These are phyloP conservation scores for Polyommatus icarus DNA, from an alignment of 2,888 invertebrate species.

Conservation along the genomic window DNA sequence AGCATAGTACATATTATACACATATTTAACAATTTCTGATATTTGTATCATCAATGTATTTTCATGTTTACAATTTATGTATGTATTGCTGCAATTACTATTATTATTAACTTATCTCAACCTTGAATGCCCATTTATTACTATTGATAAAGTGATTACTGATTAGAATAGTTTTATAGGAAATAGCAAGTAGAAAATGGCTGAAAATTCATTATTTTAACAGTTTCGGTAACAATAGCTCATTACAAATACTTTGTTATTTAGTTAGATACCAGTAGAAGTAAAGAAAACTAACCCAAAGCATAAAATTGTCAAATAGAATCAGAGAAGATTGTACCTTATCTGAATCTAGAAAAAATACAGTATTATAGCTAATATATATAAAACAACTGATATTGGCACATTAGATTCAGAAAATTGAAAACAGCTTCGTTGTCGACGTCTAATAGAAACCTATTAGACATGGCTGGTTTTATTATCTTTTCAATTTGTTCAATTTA, in stretches of 20 bases:
- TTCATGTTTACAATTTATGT: neutral
- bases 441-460: slow-evolving; percentile 5
- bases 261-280: no score
- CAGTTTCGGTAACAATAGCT: neutral
- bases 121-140: neutral
- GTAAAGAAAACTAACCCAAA: no score
- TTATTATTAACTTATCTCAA: neutral
- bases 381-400: neutral
- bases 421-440: neutral
- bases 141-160: slow-evolving; percentile 7
- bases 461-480: slow-evolving; percentile 17
- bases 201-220: neutral
- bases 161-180: slow-evolving; percentile 11
- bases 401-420: neutral
- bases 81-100: neutral
- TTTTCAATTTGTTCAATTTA: slow-evolving; percentile 17
- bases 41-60: neutral
- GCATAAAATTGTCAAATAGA: no score
- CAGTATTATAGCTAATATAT: neutral
- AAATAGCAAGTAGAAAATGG: neutral
- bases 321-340: neutral
- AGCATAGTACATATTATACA: neutral
- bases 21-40: neutral
- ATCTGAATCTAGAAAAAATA: neutral
- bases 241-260: neutral